Evolutionary conservation across 2,113 vertebrate species (phyloP).

Genomic region (Silurus asotus): DNA sequence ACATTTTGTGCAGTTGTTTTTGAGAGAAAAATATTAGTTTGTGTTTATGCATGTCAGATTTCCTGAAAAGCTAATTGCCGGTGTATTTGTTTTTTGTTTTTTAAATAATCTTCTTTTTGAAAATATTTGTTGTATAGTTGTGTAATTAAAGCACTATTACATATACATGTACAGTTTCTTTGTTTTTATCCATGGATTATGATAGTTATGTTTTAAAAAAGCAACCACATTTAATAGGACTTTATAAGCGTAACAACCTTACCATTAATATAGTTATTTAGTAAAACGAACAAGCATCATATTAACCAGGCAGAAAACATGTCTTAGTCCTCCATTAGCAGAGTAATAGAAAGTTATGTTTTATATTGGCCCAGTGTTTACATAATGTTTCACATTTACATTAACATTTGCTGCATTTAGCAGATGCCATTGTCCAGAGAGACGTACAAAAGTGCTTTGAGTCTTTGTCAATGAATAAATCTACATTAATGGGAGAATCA

Average conservation of each 20-base stretch:
- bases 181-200: neutral
- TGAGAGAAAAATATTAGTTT: constrained; percentile 5
- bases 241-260: neutral
- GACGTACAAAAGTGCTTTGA: no score
- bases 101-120: neutral
- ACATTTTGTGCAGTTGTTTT: neutral
- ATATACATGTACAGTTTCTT: neutral
- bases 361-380: neutral
- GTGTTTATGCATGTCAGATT: neutral
- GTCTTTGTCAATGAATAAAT: no score
- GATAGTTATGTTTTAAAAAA: no score
- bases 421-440: no score
- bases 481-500: neutral
- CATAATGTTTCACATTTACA: neutral
- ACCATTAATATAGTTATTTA: neutral
- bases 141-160: constrained; percentile 21
- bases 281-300: neutral
- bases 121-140: constrained; percentile 2
- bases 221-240: no score
- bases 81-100: neutral
- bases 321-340: neutral
- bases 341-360: neutral
- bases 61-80: neutral
- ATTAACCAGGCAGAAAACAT: neutral
- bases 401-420: no score